phyloP scores from a whole-genome alignment of 1,140 invertebrate species.

The Adelges cooleyi region DNA sequence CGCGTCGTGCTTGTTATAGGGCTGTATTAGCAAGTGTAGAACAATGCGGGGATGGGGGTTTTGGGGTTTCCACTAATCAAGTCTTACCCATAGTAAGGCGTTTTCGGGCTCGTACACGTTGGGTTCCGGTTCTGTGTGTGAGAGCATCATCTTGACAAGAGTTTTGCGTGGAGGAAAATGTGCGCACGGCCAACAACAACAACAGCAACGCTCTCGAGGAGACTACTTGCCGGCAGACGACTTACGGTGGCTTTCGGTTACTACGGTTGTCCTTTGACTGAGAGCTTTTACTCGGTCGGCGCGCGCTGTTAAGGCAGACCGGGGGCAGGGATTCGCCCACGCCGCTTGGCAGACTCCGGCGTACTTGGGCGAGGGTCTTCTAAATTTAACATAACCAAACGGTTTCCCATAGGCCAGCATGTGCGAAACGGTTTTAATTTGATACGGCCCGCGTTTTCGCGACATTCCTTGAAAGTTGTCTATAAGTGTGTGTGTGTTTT shows the following conservation, averaged over 20 bases:
- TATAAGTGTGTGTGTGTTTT: too few species aligned
- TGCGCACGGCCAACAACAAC: too few species aligned
- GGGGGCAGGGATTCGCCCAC: slow-evolving; percentile 5
- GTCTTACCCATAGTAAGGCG: slow-evolving; percentile 33
- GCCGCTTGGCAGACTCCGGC: slow-evolving; percentile 11
- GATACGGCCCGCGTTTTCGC: not conserved
- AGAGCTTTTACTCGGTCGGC: not conserved
- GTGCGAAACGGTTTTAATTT: not conserved
- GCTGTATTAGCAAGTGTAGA: too few species aligned
- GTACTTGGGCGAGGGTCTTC: not conserved
- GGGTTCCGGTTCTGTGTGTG: slow-evolving; percentile 20
- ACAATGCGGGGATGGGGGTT: too few species aligned
- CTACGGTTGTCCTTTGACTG: slow-evolving; percentile 4
- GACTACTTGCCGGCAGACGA: too few species aligned
- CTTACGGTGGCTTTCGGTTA: slow-evolving; percentile 3
- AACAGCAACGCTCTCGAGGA: too few species aligned
- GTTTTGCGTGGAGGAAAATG: not conserved
- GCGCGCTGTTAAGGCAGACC: not conserved
- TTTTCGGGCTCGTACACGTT: slow-evolving; percentile 31
- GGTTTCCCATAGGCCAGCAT: not conserved
- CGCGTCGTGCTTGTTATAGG: too few species aligned
- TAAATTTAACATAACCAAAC: slow-evolving; percentile 22
- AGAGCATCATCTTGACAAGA: slow-evolving; percentile 30
- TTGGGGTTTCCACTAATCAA: too few species aligned
- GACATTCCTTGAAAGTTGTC: not conserved